phyloP scores from a whole-genome alignment of 1,140 invertebrate species.

The Cotesia typhae region DNA sequence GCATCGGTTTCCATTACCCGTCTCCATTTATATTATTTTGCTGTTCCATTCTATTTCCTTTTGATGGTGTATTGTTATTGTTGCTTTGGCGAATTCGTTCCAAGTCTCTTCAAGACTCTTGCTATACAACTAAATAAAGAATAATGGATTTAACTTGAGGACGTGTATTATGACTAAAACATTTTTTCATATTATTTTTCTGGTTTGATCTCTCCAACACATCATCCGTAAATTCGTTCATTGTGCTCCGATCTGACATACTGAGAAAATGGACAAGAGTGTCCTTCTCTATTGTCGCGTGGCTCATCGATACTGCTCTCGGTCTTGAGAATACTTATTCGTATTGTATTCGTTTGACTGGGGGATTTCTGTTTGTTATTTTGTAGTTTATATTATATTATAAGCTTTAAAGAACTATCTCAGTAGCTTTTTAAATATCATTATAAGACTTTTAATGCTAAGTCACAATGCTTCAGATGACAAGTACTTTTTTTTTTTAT shows the following conservation, averaged over 20 bases:
- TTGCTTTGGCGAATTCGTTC: conserved; percentile 32
- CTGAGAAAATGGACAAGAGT: too few species aligned
- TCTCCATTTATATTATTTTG: background rate
- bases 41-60: background rate
- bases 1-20: background rate
- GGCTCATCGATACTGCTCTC: too few species aligned
- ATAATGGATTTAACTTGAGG: conserved; percentile 31
- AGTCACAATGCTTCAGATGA: background rate
- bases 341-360: too few species aligned
- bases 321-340: too few species aligned
- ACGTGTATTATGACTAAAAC: conserved; percentile 31
- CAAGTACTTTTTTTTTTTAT: background rate
- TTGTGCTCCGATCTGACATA: too few species aligned
- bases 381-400: too few species aligned
- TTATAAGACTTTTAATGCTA: too few species aligned
- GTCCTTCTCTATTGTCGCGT: too few species aligned
- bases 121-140: conserved; percentile 40
- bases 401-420: background rate
- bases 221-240: too few species aligned
- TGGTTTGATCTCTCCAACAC: too few species aligned
- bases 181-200: background rate
- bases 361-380: too few species aligned
- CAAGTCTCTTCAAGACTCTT: conserved; percentile 32
- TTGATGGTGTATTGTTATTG: conserved; percentile 13
- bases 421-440: background rate